Percentiles rank a stretch among this genome's conserved stretches.
phyloP scores from a whole-genome alignment of 2,797 vertebrate genomes.

The Myripristis jacobus region DNA sequence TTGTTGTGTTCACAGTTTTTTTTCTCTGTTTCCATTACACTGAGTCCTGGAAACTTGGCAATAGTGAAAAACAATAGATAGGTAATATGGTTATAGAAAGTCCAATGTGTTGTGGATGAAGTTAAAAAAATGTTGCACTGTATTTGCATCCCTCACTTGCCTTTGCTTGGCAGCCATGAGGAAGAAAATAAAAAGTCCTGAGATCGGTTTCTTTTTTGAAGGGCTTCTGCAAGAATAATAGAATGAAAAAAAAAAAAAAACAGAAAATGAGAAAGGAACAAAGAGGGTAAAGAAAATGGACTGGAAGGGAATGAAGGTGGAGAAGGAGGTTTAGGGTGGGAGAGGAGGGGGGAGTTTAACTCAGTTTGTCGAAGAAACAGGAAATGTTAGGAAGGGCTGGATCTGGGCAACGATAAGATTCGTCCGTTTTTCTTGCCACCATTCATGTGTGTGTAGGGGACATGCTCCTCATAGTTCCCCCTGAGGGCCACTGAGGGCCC shows the following conservation, averaged over 20 bases:
- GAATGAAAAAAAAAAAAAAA: constrained; percentile 70
- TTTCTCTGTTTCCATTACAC: constrained; percentile 63
- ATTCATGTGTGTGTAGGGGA: constrained; percentile 99
- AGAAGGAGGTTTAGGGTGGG: constrained; percentile 4
- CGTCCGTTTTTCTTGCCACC: constrained; percentile 97
- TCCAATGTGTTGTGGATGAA: constrained; percentile 71
- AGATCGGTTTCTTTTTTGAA: constrained; percentile 84
- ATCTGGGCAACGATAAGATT: constrained; percentile 92
- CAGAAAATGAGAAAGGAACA: constrained; percentile 68
- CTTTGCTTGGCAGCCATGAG: constrained; percentile 82
- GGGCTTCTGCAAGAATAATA: constrained; percentile 77
- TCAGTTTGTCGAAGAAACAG: constrained; percentile 61
- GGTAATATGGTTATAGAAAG: constrained; percentile 61
- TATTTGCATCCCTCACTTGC: constrained; percentile 79
- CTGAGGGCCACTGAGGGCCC: constrained; percentile 88
- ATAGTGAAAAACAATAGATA: constrained; percentile 69
- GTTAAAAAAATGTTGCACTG: constrained; percentile 69
- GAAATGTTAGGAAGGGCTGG: constrained; percentile 93
- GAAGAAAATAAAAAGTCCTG: constrained; percentile 88
- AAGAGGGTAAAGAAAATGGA: constrained; percentile 56
- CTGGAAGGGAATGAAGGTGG: constrained; percentile 57
- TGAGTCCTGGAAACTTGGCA: constrained; percentile 82
- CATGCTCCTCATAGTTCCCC: constrained; percentile 94
- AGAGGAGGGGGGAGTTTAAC: constrained; percentile 42
- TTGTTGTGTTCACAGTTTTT: constrained; percentile 85